Conservation (phyloP, 2,113 vertebrate genomes). For the Columba livia region DNA sequence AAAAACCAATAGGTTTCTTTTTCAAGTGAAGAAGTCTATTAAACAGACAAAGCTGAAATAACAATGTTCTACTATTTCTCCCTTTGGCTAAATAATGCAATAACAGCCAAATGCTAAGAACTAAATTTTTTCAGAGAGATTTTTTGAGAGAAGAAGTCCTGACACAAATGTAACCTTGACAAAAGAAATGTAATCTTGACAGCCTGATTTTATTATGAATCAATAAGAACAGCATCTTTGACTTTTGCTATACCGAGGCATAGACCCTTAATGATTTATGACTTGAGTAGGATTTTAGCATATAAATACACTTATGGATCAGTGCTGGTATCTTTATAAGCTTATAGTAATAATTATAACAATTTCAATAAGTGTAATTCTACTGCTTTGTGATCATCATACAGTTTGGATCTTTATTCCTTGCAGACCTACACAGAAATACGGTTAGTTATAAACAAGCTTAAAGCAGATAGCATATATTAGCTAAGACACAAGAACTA, state of each 20-base stretch:
- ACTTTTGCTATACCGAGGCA: neutral
- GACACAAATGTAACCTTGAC: neutral
- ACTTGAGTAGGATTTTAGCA: neutral
- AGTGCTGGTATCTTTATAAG: neutral
- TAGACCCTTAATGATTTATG: neutral
- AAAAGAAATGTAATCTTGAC: neutral
- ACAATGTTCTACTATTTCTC: neutral
- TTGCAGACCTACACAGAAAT: neutral
- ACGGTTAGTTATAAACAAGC: neutral
- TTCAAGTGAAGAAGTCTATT: conserved; percentile 12
- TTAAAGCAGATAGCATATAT: neutral
- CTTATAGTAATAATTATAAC: neutral
- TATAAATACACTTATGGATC: neutral
- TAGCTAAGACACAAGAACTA: neutral
- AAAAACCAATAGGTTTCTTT: neutral
- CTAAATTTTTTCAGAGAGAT: neutral
- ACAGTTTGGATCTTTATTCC: neutral
- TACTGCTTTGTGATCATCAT: neutral
- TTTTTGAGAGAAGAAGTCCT: neutral
- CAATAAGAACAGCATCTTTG: neutral
- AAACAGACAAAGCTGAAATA: conserved; percentile 20
- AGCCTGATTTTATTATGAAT: neutral
- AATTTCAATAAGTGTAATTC: neutral
- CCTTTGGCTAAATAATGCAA: conserved; percentile 12
- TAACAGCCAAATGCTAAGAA: neutral